A percentile compares a stretch with the other conserved stretches of the same genome.
Evolutionary conservation across 2,888 invertebrate genomes (phyloP).

Genomic region (Atherix ibis): DNA sequence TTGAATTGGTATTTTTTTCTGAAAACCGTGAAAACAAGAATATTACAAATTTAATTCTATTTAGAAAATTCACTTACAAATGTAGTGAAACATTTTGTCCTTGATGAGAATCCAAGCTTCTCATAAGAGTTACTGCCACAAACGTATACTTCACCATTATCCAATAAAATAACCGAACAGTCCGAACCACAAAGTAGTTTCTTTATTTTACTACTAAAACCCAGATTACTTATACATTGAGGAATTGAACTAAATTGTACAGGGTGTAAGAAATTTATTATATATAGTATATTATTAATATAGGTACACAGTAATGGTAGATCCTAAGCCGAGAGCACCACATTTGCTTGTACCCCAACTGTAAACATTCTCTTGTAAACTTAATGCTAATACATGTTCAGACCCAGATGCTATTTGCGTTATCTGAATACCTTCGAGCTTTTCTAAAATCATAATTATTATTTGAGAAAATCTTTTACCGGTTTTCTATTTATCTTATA

Average conservation of each 20-base stretch:
- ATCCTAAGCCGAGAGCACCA: constrained; percentile 43
- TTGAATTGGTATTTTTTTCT: constrained; percentile 36
- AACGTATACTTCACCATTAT: constrained; percentile 42
- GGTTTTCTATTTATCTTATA: background rate
- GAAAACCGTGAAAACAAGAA: constrained; percentile 2
- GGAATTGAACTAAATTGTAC: too few species aligned
- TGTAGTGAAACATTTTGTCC: constrained; percentile 22
- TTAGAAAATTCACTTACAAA: constrained; percentile 18
- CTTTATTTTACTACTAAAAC: constrained; percentile 33
- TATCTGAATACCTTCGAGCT: constrained; percentile 41
- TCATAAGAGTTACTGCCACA: constrained; percentile 48
- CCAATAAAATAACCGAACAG: constrained; percentile 43
- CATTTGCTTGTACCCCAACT: constrained; percentile 45
- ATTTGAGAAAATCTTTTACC: too few species aligned
- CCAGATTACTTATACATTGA: too few species aligned
- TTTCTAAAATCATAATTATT: constrained; percentile 27
- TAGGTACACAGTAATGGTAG: too few species aligned
- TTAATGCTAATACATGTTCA: constrained; percentile 46
- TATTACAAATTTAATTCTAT: background rate
- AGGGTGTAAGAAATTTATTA: too few species aligned
- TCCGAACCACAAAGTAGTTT: constrained; percentile 45
- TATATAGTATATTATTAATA: too few species aligned
- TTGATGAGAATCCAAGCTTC: constrained; percentile 43
- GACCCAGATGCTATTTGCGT: constrained; percentile 42
- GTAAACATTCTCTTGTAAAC: constrained; percentile 43